These are phyloP conservation scores for Ectobius pallidus DNA, from an alignment of 2,888 invertebrate species.

Conservation along the genomic window DNA sequence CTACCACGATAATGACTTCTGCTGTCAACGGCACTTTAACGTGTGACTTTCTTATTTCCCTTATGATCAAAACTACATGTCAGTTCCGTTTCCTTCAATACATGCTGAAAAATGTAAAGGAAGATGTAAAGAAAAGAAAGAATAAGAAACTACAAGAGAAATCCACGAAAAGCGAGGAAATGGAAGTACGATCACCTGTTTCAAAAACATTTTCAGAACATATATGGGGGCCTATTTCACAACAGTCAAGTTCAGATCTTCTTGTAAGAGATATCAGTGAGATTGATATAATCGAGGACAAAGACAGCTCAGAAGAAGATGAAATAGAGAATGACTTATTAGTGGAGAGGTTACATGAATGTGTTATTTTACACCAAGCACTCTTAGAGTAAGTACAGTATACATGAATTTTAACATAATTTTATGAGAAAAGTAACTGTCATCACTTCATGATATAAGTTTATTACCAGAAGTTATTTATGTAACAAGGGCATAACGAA, in stretches of 20 bases:
- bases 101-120: neutral
- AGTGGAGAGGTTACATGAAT: neutral
- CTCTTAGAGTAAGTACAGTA: slow-evolving; percentile 11
- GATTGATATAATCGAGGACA: neutral
- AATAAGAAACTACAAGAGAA: neutral
- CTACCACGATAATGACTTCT: neutral
- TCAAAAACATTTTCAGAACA: neutral
- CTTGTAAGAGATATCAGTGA: too few relatives aligned
- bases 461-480: too few relatives aligned
- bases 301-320: neutral
- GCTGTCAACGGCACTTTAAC: neutral
- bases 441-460: too few relatives aligned
- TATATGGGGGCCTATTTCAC: neutral
- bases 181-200: neutral
- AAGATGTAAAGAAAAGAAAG: neutral
- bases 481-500: too few relatives aligned
- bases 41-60: neutral
- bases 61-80: neutral
- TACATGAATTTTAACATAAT: too few relatives aligned
- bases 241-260: neutral
- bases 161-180: neutral
- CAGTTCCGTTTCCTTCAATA: slow-evolving; percentile 5
- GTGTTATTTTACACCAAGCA: neutral
- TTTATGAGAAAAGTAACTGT: too few relatives aligned
- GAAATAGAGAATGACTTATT: neutral